phyloP scores from a whole-genome alignment of 2,888 invertebrate species.

The Pseudanteris insignis region DNA sequence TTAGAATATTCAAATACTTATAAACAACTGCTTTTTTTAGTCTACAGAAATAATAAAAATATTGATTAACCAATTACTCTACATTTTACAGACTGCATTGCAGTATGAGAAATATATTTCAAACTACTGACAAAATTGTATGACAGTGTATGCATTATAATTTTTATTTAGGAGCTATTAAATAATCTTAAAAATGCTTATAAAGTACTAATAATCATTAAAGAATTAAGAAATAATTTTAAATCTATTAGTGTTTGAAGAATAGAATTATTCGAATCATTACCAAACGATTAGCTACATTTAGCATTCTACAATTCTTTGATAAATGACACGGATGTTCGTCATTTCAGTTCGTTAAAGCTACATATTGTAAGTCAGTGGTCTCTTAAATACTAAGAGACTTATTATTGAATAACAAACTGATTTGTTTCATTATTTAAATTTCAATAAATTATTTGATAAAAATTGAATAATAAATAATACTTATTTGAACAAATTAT shows the following conservation, averaged over 20 bases:
- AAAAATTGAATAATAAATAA: too few species aligned
- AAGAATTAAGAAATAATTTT: too few species aligned
- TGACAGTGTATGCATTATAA: too few species aligned
- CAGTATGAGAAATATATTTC: constrained; percentile 12
- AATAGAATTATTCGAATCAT: constrained; percentile 7
- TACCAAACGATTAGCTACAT: constrained; percentile 36
- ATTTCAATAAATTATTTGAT: too few species aligned
- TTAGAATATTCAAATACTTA: too few species aligned
- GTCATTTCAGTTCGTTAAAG: constrained; percentile 36
- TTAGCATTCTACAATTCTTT: constrained; percentile 38
- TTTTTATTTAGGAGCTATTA: too few species aligned
- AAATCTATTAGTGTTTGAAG: constrained; percentile 4
- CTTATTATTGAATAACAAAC: constrained; percentile 22
- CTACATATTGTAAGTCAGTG: constrained; percentile 18
- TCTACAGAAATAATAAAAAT: constrained; percentile 8
- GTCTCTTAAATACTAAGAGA: constrained; percentile 26
- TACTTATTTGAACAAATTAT: too few species aligned
- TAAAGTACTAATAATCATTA: too few species aligned
- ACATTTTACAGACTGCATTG: constrained; percentile 22
- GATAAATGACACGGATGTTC: constrained; percentile 42
- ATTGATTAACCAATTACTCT: constrained; percentile 22
- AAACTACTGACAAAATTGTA: too few species aligned
- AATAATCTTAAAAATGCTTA: too few species aligned
- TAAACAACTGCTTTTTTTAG: too few species aligned
- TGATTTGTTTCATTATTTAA: constrained; percentile 33